These are phyloP conservation scores for Pygocentrus nattereri DNA, from an alignment of 2,797 vertebrate genomes.

Conservation along the genomic window DNA sequence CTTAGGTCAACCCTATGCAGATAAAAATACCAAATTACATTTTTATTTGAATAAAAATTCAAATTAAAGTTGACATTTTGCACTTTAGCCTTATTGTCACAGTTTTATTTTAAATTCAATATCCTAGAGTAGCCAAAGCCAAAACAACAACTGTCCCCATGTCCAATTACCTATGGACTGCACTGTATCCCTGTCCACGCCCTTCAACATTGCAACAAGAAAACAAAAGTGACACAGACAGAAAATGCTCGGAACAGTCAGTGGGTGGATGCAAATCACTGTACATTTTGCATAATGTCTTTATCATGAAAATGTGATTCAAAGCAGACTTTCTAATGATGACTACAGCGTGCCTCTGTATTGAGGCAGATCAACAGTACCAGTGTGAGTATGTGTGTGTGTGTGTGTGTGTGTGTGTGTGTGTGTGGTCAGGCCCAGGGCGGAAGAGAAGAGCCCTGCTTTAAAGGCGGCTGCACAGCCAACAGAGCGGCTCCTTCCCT, in stretches of 20 bases:
- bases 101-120: background rate
- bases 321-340: slow-evolving; percentile 38
- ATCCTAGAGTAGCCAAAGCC: background rate
- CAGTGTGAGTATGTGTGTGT: background rate
- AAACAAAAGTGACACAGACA: slow-evolving; percentile 22
- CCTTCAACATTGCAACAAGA: background rate
- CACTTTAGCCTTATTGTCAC: background rate
- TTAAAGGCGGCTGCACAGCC: slow-evolving; percentile 34
- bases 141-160: background rate
- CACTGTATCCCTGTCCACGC: background rate
- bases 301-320: slow-evolving; percentile 44
- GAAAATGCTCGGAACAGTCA: slow-evolving; percentile 24
- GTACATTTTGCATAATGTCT: slow-evolving; percentile 36
- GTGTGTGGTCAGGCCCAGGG: slow-evolving; percentile 22
- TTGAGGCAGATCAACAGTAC: background rate
- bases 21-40: background rate
- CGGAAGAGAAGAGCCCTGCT: background rate
- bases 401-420: slow-evolving; percentile 6
- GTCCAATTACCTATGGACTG: background rate
- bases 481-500: slow-evolving; percentile 31
- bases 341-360: background rate
- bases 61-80: background rate
- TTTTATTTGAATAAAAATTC: too few relatives aligned
- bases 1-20: background rate
- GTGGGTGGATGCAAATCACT: slow-evolving; percentile 39